These are phyloP conservation scores for Etheostoma spectabile DNA, from an alignment of 2,113 vertebrate genomes.

Conservation along the genomic window DNA sequence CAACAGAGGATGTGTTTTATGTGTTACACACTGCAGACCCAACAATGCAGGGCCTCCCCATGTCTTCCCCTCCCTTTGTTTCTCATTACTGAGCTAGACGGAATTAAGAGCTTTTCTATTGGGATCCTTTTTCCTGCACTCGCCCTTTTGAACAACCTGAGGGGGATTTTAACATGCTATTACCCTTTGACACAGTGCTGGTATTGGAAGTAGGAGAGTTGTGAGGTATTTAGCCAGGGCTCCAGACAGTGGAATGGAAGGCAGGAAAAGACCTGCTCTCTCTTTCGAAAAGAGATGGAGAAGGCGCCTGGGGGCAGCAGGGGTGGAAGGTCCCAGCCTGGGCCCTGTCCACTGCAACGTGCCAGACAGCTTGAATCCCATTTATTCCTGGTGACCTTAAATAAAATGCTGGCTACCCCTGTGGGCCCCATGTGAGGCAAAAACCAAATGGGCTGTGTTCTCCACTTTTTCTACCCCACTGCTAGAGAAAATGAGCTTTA, in stretches of 20 bases:
- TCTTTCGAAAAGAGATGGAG: conserved; percentile 77
- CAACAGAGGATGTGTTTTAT: conserved; percentile 66
- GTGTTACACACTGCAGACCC: conserved; percentile 47
- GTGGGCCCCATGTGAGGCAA: conserved; percentile 81
- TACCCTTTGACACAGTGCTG: conserved; percentile 80
- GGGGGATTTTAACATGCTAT: conserved; percentile 83
- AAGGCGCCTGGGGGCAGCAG: conserved; percentile 75
- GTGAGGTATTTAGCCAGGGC: conserved; percentile 75
- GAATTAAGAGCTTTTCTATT: conserved; percentile 77
- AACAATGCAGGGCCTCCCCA: conserved; percentile 53
- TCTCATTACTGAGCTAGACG: conserved; percentile 74
- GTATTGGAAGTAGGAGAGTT: conserved; percentile 72
- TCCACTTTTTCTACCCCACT: conserved; percentile 82
- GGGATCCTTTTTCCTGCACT: conserved; percentile 57
- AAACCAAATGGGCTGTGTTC: conserved; percentile 82
- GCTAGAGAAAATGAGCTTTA: conserved; percentile 86
- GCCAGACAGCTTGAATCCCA: conserved; percentile 83
- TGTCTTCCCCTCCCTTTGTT: conserved; percentile 59
- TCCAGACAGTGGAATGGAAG: conserved; percentile 76
- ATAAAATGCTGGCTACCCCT: conserved; percentile 84
- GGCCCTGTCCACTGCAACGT: conserved; percentile 80
- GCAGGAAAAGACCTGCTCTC: conserved; percentile 72
- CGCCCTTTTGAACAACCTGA: conserved; percentile 78
- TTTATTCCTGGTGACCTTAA: conserved; percentile 87
- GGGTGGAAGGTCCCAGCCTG: conserved; percentile 78